Conservation (phyloP, 1,140 invertebrate genomes). For the Coelopa frigida region DNA sequence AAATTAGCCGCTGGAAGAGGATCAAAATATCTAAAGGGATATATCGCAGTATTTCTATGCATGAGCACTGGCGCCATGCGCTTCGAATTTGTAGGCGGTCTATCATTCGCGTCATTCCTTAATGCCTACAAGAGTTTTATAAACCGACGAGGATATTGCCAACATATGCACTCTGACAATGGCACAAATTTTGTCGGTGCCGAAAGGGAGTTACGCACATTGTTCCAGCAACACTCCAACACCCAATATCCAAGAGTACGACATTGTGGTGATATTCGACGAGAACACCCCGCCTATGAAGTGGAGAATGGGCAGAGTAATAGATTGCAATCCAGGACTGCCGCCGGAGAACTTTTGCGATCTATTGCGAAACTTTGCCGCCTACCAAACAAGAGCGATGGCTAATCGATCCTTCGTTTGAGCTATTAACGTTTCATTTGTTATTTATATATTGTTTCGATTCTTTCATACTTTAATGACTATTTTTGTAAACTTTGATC, state of each 20-base stretch:
- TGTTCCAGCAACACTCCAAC: neutral
- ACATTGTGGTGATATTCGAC: constrained; percentile 2
- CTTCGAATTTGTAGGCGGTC: neutral
- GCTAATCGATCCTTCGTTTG: too few relatives aligned
- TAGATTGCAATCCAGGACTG: neutral
- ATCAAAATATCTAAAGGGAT: neutral
- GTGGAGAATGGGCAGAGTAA: constrained; percentile 2
- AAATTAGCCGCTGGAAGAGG: neutral
- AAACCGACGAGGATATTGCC: neutral
- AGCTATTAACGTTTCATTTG: too few relatives aligned
- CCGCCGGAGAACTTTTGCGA: neutral
- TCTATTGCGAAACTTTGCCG: neutral
- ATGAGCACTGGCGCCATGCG: neutral
- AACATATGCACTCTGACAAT: constrained; percentile 3
- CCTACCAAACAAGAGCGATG: neutral
- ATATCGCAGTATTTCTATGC: neutral
- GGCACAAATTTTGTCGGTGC: constrained; percentile 5
- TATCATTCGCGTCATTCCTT: neutral
- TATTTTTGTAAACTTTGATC: too few relatives aligned
- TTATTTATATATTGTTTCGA: too few relatives aligned
- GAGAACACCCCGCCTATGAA: too few relatives aligned
- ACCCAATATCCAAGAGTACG: neutral
- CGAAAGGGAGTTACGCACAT: neutral
- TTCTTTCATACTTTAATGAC: too few relatives aligned
- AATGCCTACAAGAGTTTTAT: neutral